Evolutionary conservation across 1,140 invertebrate genomes (phyloP), one percentile per base, ranked within the genome.

Genomic region (Bombus consobrinus): DNA sequence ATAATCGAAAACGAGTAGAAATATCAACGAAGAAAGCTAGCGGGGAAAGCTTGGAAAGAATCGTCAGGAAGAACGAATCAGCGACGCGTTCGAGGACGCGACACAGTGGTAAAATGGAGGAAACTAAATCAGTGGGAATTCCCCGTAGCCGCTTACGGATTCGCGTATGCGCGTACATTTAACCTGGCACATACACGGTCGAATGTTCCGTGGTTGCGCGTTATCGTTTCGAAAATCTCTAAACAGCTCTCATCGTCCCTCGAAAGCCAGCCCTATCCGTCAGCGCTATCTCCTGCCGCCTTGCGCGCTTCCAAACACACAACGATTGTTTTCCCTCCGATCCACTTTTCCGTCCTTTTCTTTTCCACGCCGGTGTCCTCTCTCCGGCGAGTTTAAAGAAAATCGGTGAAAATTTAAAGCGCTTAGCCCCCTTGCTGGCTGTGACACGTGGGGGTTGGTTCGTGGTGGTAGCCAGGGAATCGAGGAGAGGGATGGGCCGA

Each of bases 361-460:
- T 71, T 86, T 25, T 18, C 0, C 66, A 37, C 43, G 41, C 83
- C 62, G 22, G 59, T 72, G 68, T 43, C 64, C 34, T 87, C 84
- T 72, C 75, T 86, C 73, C 62, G 71, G 87, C 89, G 91, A 94
- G 94, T 95, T 95, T 95, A 93, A 94, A 95, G 93, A 94, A 95
- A 95, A 94, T 93, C 89, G 88, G 86, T 87, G 93, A 93, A 95
- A 95, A 95, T 94, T 95, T 94, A 94, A 93, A 94, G 92, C 93
- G 81, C 71, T 85, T 74, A 85, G 34, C 79, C 77, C 68, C 37
- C 5, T n/a, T 64, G 4, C 37, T 34, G 34, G 69, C 81, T 71
- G 25, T 18, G 39, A 39, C 57, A 34, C 72, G 43, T 69, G 80
- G 83, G 87, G 59, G 25, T 62, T 62, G 69, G 53, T 62, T 72